Base-by-base conservation (phyloP, 30 jellyfish, hydroid and myxozoan species). In the Phacellophora camtschatica region DNA sequence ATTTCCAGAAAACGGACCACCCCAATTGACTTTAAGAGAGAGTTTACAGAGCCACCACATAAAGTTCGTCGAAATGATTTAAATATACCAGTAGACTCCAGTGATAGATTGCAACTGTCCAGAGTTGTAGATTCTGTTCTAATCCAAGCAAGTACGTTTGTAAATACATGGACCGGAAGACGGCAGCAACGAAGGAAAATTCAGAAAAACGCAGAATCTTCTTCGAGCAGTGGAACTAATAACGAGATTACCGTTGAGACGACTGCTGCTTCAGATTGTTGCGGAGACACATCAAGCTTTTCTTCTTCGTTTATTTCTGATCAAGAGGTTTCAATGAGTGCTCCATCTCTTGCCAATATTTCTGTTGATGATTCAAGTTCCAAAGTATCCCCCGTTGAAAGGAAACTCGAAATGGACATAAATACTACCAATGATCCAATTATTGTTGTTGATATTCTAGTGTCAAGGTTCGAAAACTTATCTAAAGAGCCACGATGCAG, bases 121-220 rank as follows among this genome's bases (percentile, higher is more conserved):
- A 48, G 37, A 9, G 55, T 10, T 24, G 51, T 68, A 28, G 66
- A 35, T 35, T 1, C 62, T 54, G 72, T 83, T 42, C 56, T 30
- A 30, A 27, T 82, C 28, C 39, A 71, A 24, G 93, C 81, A 54
- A 61, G 78, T 11, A 96, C 96, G 9, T 84, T 88, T 83, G 82
- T 53, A 16, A 89, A 90, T 58, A 90, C 97, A 22, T 90, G 97
- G 97, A 77, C 88, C 12, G 76, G 77, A 22, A 58, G 97, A 64
- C 62, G 97, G 28, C 88, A 77, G 41, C 95, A 90, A 58, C 70
- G 89, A 33, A 66, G 97, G 51, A 31, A n/a, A n/a, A n/a, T 82
- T 7, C 51, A 27, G 9, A 11, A 11, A 19, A 7, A 18, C 56
- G 81, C n/a, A 6, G 20, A 9, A 82, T n/a, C n/a, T n/a, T n/a